Evolutionary conservation across 2,113 vertebrate genomes (phyloP).

Genomic region (Aphyosemion australe): DNA sequence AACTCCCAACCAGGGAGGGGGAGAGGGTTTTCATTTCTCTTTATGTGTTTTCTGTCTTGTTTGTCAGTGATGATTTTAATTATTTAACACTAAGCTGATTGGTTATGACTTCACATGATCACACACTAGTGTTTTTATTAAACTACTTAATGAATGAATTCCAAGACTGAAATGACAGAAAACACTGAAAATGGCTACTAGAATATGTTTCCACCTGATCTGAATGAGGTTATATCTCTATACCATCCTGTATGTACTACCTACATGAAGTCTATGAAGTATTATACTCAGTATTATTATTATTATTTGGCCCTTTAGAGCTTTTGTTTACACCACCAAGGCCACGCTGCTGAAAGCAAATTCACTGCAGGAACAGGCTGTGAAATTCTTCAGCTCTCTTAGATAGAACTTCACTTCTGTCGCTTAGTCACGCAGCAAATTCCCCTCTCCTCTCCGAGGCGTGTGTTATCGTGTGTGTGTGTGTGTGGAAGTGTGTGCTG

Average conservation of each 20-base stretch:
- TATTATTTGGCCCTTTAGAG: not conserved
- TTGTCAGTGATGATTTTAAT: too few species aligned
- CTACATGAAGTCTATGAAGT: not conserved
- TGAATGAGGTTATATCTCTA: not conserved
- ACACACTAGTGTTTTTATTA: too few species aligned
- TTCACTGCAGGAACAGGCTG: conserved; percentile 18
- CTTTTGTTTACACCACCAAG: conserved; percentile 38
- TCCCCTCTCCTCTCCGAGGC: conserved; percentile 37
- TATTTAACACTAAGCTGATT: too few species aligned
- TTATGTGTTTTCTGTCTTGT: too few species aligned
- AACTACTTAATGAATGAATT: not conserved
- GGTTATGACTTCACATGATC: too few species aligned
- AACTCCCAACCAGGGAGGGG: conserved; percentile 9
- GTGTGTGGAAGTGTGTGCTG: conserved; percentile 17
- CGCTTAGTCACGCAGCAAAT: conserved; percentile 47
- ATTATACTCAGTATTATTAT: too few species aligned
- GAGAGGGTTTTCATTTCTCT: not conserved
- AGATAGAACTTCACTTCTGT: conserved; percentile 38
- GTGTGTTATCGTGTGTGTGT: conserved; percentile 40
- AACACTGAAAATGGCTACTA: not conserved
- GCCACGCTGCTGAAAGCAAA: conserved; percentile 29
- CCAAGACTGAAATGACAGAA: not conserved
- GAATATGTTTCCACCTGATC: not conserved
- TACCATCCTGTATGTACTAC: not conserved
- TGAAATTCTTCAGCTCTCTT: conserved; percentile 51